phyloP scores from a whole-genome alignment of 2,113 vertebrate species.

The Myiagra hebetior region DNA sequence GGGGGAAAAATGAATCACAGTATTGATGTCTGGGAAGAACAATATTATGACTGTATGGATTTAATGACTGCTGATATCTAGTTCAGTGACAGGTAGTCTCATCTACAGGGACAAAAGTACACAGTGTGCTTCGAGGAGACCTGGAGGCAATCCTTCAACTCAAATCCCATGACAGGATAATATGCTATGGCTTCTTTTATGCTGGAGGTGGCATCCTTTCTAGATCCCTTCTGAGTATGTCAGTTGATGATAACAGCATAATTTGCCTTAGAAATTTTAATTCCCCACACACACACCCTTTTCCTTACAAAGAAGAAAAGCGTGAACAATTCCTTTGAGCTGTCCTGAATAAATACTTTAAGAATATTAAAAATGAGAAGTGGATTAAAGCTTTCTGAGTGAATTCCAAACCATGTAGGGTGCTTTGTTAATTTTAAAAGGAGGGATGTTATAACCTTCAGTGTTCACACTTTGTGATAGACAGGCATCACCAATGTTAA shows the following conservation, averaged over 20 bases:
- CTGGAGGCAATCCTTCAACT: slow-evolving; percentile 41
- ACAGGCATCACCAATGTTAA: accelerated
- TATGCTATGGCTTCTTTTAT: slow-evolving; percentile 24
- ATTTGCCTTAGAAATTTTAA: slow-evolving; percentile 64
- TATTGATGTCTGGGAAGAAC: slow-evolving; percentile 26
- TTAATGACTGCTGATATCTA: slow-evolving; percentile 11
- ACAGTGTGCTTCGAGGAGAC: background rate
- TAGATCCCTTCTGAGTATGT: slow-evolving; percentile 52
- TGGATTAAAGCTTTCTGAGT: slow-evolving; percentile 43
- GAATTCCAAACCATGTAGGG: background rate
- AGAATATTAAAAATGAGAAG: slow-evolving; percentile 47
- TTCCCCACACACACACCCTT: slow-evolving; percentile 12
- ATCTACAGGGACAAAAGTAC: slow-evolving; percentile 39
- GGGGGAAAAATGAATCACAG: background rate
- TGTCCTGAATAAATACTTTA: slow-evolving; percentile 53
- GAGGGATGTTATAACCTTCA: background rate
- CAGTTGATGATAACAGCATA: slow-evolving; percentile 63
- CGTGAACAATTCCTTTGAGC: slow-evolving; percentile 26
- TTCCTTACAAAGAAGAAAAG: slow-evolving; percentile 55
- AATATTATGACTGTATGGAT: slow-evolving; percentile 27
- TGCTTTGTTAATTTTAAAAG: slow-evolving; percentile 35
- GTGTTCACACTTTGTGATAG: background rate
- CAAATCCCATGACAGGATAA: slow-evolving; percentile 58
- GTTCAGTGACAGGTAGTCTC: slow-evolving; percentile 27
- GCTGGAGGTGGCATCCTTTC: slow-evolving; percentile 46